phyloP scores from a whole-genome alignment of 2,113 vertebrate species.

The Aix galericulata region DNA sequence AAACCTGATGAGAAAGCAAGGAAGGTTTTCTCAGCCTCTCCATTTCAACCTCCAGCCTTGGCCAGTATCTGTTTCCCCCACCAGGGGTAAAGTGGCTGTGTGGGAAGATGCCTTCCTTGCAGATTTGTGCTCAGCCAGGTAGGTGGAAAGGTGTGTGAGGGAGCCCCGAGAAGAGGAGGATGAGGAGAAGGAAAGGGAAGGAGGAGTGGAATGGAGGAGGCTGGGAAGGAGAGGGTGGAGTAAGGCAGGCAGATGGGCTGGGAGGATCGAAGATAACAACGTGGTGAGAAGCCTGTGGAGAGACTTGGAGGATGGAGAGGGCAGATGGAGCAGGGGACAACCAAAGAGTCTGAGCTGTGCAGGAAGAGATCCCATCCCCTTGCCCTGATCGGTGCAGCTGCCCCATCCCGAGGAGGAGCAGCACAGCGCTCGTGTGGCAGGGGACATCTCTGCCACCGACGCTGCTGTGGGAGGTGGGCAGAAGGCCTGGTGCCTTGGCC shows the following conservation, averaged over 20 bases:
- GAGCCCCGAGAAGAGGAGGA: not conserved
- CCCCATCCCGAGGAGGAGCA: not conserved
- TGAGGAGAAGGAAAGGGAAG: not conserved
- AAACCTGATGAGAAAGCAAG: not conserved
- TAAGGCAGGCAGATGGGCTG: rapidly evolving
- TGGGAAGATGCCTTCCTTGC: not conserved
- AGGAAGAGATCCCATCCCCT: not conserved
- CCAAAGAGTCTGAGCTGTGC: not conserved
- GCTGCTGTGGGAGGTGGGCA: rapidly evolving
- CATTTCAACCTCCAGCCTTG: not conserved
- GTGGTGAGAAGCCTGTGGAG: not conserved
- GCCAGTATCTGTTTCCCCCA: rapidly evolving
- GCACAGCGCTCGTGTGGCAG: rapidly evolving
- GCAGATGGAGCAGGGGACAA: not conserved
- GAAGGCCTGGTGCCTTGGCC: not conserved
- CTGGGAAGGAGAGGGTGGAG: not conserved
- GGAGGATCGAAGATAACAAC: not conserved
- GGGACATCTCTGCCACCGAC: not conserved
- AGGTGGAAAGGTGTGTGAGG: not conserved
- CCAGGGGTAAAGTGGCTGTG: not conserved
- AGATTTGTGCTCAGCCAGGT: not conserved
- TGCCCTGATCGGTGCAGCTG: not conserved
- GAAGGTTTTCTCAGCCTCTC: not conserved
- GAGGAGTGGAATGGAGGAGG: not conserved
- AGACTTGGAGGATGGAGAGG: not conserved